Base-by-base conservation (phyloP, 2,113 vertebrate species). In the Variabilichromis moorii region DNA sequence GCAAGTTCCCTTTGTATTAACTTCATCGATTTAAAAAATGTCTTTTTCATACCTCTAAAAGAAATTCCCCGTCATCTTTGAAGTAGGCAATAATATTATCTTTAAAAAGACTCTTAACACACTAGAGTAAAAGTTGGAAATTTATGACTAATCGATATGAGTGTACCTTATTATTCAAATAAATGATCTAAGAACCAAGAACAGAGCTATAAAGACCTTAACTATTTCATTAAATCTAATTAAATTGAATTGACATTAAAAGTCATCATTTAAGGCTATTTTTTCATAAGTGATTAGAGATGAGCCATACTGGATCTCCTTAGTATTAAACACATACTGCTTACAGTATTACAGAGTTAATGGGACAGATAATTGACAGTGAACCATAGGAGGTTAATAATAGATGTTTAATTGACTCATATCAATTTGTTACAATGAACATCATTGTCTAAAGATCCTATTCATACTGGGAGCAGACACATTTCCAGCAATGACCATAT, bases 291-390 rank as follows among this genome's bases (percentile, higher is more conserved):
- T 92, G 92, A 95, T 91, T 93, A 93, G 92, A 94, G 83, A 79
- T 90, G 92, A 92, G 93, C 92, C 92, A 92, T 50, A 86, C 90
- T 92, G 92, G 91, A 91, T 94, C 91, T 88, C 90, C 84, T 93
- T 89, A 86, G 88, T 91, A 95, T 95, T 95, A 95, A 96, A 96
- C 93, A 93, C 95, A 95, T 95, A 94, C 93, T 94, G 95, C 88
- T 82, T 94, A 96, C 96, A 96, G 93, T 95, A 95, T 96, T 95
- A 95, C 94, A 86, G 94, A 96, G 96, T 96, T 97, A 97, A 97
- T 97, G 96, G 96, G 93, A 96, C 95, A 96, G 94, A 96, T 97
- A 96, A 97, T 97, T 95, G 96, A 96, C 96, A 95, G 91, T 94
- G 93, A 96, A 94, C 96, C 96, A 95, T 96, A 95, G 95, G 96